phyloP scores from a whole-genome alignment of 2,113 vertebrate genomes.

The Tyto alba region DNA sequence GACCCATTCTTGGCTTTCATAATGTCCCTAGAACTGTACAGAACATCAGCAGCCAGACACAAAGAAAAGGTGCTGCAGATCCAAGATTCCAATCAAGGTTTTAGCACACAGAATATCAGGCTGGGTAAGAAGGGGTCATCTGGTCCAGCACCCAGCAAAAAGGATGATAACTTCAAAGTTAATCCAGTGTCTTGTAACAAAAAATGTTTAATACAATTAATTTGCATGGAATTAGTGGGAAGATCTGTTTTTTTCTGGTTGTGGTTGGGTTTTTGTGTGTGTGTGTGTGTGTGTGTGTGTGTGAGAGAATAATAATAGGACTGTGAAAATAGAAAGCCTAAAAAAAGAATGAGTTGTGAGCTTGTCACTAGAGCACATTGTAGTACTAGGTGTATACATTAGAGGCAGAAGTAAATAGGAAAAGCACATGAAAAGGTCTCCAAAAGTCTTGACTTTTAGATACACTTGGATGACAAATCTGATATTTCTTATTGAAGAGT shows the following conservation, averaged over 20 bases:
- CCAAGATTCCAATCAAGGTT: background rate
- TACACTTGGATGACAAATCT: background rate
- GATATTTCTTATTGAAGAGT: background rate
- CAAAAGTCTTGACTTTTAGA: background rate
- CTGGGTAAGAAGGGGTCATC: background rate
- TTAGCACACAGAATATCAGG: background rate
- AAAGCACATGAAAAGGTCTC: background rate
- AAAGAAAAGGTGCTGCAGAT: background rate
- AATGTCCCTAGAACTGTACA: background rate
- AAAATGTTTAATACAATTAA: background rate
- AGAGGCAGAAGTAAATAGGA: background rate
- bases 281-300: too few species aligned
- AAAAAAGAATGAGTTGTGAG: background rate
- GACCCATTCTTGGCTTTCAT: background rate
- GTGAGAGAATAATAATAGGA: background rate
- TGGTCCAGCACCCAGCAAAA: background rate
- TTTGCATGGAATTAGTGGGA: background rate
- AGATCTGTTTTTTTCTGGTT: background rate
- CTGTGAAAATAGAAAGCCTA: background rate
- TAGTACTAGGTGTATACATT: background rate
- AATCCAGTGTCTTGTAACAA: background rate
- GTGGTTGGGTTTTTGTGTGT: background rate
- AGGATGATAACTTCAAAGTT: background rate
- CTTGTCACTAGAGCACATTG: background rate
- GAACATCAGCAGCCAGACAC: background rate